Conservation (phyloP, 2,888 invertebrate species). For the Plebejus melissa region DNA sequence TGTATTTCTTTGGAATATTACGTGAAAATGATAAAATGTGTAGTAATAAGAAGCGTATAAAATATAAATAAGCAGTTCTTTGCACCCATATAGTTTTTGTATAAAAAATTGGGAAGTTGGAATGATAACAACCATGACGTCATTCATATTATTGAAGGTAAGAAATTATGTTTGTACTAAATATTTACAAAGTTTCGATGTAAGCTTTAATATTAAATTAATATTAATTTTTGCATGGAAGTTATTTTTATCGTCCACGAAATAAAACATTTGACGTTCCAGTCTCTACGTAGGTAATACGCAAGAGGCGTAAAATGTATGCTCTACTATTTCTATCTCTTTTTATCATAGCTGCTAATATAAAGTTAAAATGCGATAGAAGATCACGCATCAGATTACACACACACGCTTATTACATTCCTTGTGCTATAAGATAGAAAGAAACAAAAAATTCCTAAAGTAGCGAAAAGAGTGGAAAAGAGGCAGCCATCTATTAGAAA, state of each 20-base stretch:
- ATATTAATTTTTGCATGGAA: background rate
- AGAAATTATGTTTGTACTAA: constrained; percentile 38
- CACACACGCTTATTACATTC: constrained; percentile 36
- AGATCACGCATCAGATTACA: constrained; percentile 27
- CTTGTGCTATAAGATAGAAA: constrained; percentile 53
- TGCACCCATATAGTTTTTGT: constrained; percentile 51
- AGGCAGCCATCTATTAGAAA: constrained; percentile 20
- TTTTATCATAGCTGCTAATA: constrained; percentile 41
- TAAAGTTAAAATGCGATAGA: constrained; percentile 35
- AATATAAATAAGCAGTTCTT: constrained; percentile 44
- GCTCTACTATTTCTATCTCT: constrained; percentile 45
- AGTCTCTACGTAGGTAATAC: constrained; percentile 36
- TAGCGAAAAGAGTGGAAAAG: constrained; percentile 28
- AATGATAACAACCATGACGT: constrained; percentile 80
- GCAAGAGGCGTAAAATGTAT: constrained; percentile 31
- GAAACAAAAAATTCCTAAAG: constrained; percentile 51
- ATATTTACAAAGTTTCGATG: background rate
- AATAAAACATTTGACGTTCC: constrained; percentile 58
- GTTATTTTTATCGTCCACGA: constrained; percentile 23
- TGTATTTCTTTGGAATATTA: constrained; percentile 38
- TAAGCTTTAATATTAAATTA: background rate
- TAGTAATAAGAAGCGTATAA: constrained; percentile 47
- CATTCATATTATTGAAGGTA: constrained; percentile 77
- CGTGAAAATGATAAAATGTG: constrained; percentile 58
- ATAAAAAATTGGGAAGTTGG: constrained; percentile 64